Evolutionary conservation across 2,113 vertebrate genomes (phyloP), one percentile per base, ranked within the genome.

Genomic region (Asarcornis scutulata): DNA sequence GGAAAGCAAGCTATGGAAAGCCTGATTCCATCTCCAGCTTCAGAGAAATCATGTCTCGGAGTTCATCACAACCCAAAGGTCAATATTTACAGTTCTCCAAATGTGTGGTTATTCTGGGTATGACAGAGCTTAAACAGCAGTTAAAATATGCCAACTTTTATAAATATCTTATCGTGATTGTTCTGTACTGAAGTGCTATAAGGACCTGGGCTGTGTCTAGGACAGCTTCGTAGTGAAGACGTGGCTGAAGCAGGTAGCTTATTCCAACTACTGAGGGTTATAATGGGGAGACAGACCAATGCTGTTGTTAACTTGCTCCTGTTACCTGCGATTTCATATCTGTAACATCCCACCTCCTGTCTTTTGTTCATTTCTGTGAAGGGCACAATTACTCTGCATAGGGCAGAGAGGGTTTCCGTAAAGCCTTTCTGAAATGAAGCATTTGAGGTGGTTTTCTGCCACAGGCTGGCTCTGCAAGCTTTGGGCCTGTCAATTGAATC

Each of bases 221-320:
- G 40, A 40, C 40, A 40, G 46, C 63, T 64, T 53, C 21, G 4
- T 53, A 64, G 76, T 36, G n/a, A 36, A 36, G 10, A 17, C 23
- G 10, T 15, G 29, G 29, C 53, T 58, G 72, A n/a, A 74, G 52
- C 11, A 26, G 8, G 21, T n/a, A 44, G 63, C 26, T 53, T 72
- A 53, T 21, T 72, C 12, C 8, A 63, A 16, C 25, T 25, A 11
- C 73, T 46, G 9, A 27, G 73, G 17, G 12, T 46, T 59, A 27
- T 75, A 59, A 34, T 27, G 25, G 17, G 9, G 22, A 23, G 29
- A n/a, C 13, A 0, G 0, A 72, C 38, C 53, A 72, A 1, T 26
- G 42, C 32, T 87, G 89, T 92, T 50, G 78, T 77, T 80, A 88
- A 53, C 64, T 84, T 32, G 5, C 17, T 88, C 42, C 63, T 86